A percentile compares a stretch with the other conserved stretches of the same genome.
Conservation (phyloP, 2,888 invertebrate species). For the Charanyca ferruginea region DNA sequence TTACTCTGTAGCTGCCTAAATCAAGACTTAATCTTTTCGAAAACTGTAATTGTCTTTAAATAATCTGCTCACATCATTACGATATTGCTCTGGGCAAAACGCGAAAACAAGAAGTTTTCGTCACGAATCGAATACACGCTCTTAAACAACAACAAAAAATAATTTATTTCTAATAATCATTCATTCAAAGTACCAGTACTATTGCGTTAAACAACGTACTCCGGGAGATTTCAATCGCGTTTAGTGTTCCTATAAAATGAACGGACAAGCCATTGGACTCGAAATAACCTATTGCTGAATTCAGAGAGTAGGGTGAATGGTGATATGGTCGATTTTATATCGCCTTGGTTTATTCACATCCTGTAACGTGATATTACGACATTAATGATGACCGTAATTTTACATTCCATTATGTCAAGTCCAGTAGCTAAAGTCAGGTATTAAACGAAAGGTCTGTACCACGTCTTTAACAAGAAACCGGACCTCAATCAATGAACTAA, state of each 20-base stretch:
- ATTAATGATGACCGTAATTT: constrained; percentile 2
- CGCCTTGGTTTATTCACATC: constrained; percentile 30
- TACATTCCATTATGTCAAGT: neutral
- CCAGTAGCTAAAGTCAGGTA: constrained; percentile 5
- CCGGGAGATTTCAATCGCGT: constrained; percentile 43
- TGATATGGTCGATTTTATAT: constrained; percentile 46
- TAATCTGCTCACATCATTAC: too few species aligned
- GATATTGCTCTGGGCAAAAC: too few species aligned
- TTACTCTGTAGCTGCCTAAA: too few species aligned
- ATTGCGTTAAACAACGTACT: constrained; percentile 36
- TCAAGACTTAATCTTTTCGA: too few species aligned
- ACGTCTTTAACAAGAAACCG: neutral
- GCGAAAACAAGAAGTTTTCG: too few species aligned
- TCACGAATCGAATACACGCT: too few species aligned
- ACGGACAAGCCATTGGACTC: constrained; percentile 55
- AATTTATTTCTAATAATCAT: constrained; percentile 26
- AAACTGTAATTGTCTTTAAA: too few species aligned
- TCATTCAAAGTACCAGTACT: constrained; percentile 17
- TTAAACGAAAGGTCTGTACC: neutral
- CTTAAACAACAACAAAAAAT: constrained; percentile 5
- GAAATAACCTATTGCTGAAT: constrained; percentile 49
- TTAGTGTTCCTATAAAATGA: constrained; percentile 57
- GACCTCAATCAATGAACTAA: neutral
- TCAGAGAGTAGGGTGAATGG: constrained; percentile 37
- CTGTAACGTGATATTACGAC: constrained; percentile 28